Base-by-base conservation (phyloP, 2,797 vertebrate species). In the Lepus townsendii region DNA sequence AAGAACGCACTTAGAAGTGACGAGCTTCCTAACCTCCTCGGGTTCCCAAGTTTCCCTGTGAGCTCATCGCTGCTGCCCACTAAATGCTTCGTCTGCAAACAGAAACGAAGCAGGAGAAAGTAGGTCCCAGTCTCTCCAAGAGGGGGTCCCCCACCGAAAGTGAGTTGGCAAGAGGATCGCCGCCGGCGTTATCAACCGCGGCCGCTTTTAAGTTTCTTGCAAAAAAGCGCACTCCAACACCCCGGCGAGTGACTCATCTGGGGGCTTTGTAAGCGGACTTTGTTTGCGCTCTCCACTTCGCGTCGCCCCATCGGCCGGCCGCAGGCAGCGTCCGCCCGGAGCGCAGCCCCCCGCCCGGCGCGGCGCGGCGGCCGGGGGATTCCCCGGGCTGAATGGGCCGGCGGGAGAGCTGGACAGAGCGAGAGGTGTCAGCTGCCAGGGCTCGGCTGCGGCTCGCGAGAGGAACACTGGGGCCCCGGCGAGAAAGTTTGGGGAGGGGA, bases 271-370 rank as follows among this genome's bases (percentile, higher is more conserved):
- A 91, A 96, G 86, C 88, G 68, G 92, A 98, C 97, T 97, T 91
- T 71, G 93, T 97, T 98, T 98, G 98, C 98, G 98, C 97, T 98
- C 98, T 98, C 98, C 98, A 98, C 98, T 99, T 98, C 98, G 98
- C 98, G 98, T 98, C 98, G 98, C 98, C 97, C 90, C 47, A 80
- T 88, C 17, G 92, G 95, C 22, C 60, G 83, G 89, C 54, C 54
- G 54, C 42, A 96, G 94, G 71, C 54, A 92, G 94, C 82, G 86
- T 91, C 47, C 30, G 96, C 93, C 14, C 68, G 66, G 50, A 24
- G 68, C 50, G 32, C 79, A 72, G 26, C 7, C 6, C n/a, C 72
- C 16, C 2, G 12, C 62, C 96, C 80, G 73, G 95, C 93, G 75
- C 84, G 65, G 93, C 93, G 86, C 80, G 94, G 88, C 78, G 94